Conservation (phyloP, 23 tunicate species). For the Diplosoma virens region DNA sequence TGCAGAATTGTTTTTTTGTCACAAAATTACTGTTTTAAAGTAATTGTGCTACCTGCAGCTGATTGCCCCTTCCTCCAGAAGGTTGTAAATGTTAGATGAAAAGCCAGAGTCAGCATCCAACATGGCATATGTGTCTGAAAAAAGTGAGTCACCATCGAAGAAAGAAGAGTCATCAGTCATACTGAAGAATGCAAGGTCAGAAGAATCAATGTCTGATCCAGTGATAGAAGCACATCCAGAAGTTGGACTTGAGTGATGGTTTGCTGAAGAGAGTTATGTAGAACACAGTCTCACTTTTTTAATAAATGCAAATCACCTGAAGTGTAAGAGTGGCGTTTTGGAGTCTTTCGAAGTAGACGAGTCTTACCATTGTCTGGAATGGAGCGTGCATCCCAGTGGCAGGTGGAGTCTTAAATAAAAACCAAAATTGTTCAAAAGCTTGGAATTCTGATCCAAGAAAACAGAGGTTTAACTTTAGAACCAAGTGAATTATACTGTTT, state of each 20-base stretch:
- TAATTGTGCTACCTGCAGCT: constrained; percentile 92
- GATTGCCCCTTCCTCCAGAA: constrained; percentile 82
- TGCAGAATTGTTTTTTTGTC: no score
- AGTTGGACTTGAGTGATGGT: constrained; percentile 88
- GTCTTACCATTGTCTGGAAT: constrained; percentile 62
- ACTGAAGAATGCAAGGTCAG: constrained; percentile 80
- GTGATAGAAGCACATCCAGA: constrained; percentile 92
- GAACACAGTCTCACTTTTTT: no score
- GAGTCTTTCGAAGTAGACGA: constrained; percentile 14
- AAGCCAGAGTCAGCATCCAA: constrained; percentile 61
- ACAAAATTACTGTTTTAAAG: no score
- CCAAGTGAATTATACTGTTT: background rate
- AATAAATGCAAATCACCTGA: constrained; percentile 49
- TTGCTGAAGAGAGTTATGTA: constrained; percentile 3
- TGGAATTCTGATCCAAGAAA: no score
- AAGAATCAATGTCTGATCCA: constrained; percentile 83
- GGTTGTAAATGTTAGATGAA: constrained; percentile 76
- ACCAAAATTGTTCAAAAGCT: background rate
- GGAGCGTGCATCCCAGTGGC: constrained; percentile 74
- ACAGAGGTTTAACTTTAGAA: background rate
- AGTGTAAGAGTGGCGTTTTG: constrained; percentile 62
- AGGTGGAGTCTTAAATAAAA: background rate
- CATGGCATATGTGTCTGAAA: constrained; percentile 73
- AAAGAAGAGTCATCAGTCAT: constrained; percentile 80
- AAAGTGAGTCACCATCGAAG: constrained; percentile 85